A percentile compares a stretch with the other conserved stretches of the same genome.
phyloP scores from a whole-genome alignment of 2,113 vertebrate species.

The Alethe castanea region DNA sequence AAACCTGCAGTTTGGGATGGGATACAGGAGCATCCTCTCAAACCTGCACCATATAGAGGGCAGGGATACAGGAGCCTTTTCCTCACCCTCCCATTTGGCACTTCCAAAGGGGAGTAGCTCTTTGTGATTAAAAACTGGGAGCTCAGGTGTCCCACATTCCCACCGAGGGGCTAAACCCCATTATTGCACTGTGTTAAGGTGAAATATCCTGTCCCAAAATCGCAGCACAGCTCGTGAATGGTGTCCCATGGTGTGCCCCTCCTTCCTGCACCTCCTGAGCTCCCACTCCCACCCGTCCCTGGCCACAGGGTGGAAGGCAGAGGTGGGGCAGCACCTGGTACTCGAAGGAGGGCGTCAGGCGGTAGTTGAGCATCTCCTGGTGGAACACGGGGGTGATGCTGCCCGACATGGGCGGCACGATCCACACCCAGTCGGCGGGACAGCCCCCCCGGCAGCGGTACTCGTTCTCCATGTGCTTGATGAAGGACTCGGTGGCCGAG shows the following conservation, averaged over 20 bases:
- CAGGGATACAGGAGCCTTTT: not conserved
- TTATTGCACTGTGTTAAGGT: accelerated
- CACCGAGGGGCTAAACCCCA: not conserved
- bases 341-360: constrained; percentile 93
- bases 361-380: constrained; percentile 99
- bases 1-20: too few species aligned
- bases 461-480: constrained; percentile 99
- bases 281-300: not conserved
- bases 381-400: constrained; percentile 97
- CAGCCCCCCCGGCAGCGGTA: constrained; percentile 92
- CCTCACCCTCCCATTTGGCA: not conserved
- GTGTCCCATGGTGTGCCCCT: too few species aligned
- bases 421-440: constrained; percentile 98
- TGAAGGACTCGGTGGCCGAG: constrained; percentile 96
- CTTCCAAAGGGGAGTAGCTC: not conserved
- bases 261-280: not conserved
- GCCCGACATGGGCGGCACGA: constrained; percentile 96
- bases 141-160: not conserved
- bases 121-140: accelerated
- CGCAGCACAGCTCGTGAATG: accelerated
- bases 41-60: too few species aligned
- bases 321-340: constrained; percentile 83
- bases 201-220: too few species aligned
- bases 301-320: not conserved
- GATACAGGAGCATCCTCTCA: not conserved